These are phyloP conservation scores for Cottus gobio DNA, from an alignment of 2,113 vertebrate genomes.

Conservation along the genomic window DNA sequence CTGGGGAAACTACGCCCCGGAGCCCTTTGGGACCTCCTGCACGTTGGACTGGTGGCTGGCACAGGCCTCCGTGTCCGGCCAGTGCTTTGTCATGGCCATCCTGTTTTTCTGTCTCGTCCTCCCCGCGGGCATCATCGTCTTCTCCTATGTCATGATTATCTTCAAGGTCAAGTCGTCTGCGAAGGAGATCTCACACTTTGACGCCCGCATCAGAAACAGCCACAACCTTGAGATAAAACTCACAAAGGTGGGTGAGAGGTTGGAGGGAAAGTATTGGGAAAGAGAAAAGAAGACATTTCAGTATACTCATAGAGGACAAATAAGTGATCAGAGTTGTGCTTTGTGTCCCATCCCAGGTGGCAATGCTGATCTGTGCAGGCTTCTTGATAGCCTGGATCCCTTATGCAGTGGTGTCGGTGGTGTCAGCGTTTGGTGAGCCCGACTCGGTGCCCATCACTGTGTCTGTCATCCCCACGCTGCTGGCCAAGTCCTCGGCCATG, in stretches of 20 bases:
- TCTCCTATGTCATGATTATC: slow-evolving; percentile 94
- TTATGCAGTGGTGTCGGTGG: slow-evolving; percentile 92
- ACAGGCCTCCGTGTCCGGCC: slow-evolving; percentile 89
- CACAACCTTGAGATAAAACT: slow-evolving; percentile 93
- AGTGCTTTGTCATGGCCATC: slow-evolving; percentile 91
- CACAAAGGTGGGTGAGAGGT: slow-evolving; percentile 88
- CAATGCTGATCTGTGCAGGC: slow-evolving; percentile 96
- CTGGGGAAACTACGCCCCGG: slow-evolving; percentile 92
- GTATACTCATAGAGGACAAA: background rate
- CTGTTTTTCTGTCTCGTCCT: slow-evolving; percentile 95
- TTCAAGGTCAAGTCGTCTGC: slow-evolving; percentile 92
- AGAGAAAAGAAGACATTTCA: background rate
- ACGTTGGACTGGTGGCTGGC: slow-evolving; percentile 97
- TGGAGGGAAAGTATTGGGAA: background rate
- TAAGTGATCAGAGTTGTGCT: slow-evolving; percentile 14
- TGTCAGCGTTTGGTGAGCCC: slow-evolving; percentile 91
- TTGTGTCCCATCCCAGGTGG: slow-evolving; percentile 84
- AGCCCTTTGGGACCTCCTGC: slow-evolving; percentile 96
- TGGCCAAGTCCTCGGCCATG: slow-evolving; percentile 96
- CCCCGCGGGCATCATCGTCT: slow-evolving; percentile 90
- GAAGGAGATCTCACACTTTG: slow-evolving; percentile 91
- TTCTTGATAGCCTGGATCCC: slow-evolving; percentile 97
- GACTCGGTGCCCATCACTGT: slow-evolving; percentile 90
- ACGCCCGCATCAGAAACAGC: slow-evolving; percentile 88
- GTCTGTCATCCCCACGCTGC: slow-evolving; percentile 91